A percentile compares a stretch with the other conserved stretches of the same genome.
These are phyloP conservation scores for Vulpes ferrilata DNA, from an alignment of 2,113 vertebrate species.

Conservation along the genomic window DNA sequence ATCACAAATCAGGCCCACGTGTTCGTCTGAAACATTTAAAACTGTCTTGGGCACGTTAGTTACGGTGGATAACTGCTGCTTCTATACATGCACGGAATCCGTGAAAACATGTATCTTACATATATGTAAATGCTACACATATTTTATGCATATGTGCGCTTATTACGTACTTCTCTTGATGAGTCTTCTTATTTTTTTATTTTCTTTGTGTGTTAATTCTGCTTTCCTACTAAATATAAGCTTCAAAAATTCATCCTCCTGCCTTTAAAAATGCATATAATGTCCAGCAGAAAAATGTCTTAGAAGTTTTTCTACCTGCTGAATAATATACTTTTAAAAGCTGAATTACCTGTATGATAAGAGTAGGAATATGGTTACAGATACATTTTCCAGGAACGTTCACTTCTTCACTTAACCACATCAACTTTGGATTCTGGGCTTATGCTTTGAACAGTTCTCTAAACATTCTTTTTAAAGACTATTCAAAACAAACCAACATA, in stretches of 20 bases:
- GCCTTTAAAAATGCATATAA: slow-evolving; percentile 1
- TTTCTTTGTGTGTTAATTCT: slow-evolving; percentile 18
- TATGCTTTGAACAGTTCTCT: slow-evolving; percentile 49
- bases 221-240: background rate
- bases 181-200: background rate
- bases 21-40: background rate
- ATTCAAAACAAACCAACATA: slow-evolving; percentile 70
- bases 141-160: background rate
- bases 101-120: background rate
- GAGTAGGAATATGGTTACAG: background rate
- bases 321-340: slow-evolving; percentile 18
- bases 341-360: background rate
- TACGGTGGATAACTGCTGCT: background rate
- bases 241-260: background rate
- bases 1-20: slow-evolving; percentile 7
- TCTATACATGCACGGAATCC: background rate
- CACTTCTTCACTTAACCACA: background rate
- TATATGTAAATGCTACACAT: background rate
- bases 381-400: background rate
- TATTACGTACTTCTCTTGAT: background rate
- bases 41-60: background rate
- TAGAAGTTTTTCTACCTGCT: slow-evolving; percentile 3
- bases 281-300: background rate
- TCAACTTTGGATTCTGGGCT: slow-evolving; percentile 45
- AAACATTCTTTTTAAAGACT: slow-evolving; percentile 62